Base-by-base conservation (phyloP, 2,797 vertebrate genomes). In the Onychomys leucogaster region DNA sequence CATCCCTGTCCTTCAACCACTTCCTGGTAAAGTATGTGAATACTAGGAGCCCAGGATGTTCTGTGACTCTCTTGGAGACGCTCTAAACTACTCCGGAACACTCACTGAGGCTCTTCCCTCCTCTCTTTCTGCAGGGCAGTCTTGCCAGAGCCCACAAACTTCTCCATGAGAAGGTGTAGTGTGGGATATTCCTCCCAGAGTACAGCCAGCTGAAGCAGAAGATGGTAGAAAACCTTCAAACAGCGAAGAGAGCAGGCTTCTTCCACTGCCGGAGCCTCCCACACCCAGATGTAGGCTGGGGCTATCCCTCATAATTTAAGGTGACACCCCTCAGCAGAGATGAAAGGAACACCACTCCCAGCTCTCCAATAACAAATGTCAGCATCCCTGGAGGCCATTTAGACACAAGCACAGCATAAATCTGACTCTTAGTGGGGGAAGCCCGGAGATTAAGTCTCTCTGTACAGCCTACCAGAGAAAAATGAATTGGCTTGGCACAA, bases 311-410 rank as follows among this genome's bases (percentile, higher is more conserved):
- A 69, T 97, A 65, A 91, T 97, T 97, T 95, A 97, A 92, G 65
- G 90, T 91, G 97, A 96, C 97, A 96, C 94, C 92, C 88, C 87
- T 91, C 95, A 57, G 34, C 2, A 5, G 91, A 97, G 97, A 96
- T 94, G 97, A 97, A 97, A 97, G 93, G 82, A 96, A 55, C 83
- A 84, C 76, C 55, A 75, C 92, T 96, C 1, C 25, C 86, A 25
- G 87, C 61, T 95, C 90, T 80, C 97, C 43, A 13, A 43, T 91
- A 90, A 59, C 95, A 75, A 81, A 90, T 80, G 94, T 89, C 97
- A 89, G 91, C 94, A 61, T 88, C 96, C 96, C 96, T 34, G 34
- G 95, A 92, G 96, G 96, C 84, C 89, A 59, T 73, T 89, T 93
- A 93, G 94, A 95, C 96, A 84, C 86, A 87, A 86, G 57, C 46